These are phyloP conservation scores for Sarotherodon lohbergeri DNA, from an alignment of 2,113 vertebrate genomes.

Conservation along the genomic window DNA sequence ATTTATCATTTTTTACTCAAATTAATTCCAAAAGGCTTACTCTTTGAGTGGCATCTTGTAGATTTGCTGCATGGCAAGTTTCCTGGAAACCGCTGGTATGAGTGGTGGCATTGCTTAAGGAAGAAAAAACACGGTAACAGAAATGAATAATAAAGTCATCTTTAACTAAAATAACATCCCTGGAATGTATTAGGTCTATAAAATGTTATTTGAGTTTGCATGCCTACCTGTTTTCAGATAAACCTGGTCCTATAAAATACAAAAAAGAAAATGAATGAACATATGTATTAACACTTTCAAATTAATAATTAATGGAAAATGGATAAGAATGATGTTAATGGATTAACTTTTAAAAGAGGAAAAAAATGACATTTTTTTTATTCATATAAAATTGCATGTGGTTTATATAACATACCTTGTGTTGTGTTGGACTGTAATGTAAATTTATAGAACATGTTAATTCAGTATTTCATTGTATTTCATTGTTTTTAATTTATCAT, in stretches of 20 bases:
- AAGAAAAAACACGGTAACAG: not conserved
- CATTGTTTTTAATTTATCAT: not conserved
- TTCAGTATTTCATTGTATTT: not conserved
- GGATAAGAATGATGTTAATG: not conserved
- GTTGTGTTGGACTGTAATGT: conserved; percentile 4
- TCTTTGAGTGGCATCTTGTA: not conserved
- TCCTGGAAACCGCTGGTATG: not conserved
- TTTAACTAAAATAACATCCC: not conserved
- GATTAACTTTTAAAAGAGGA: not conserved
- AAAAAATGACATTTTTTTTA: not conserved
- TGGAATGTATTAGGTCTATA: not conserved
- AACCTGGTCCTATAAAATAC: not conserved
- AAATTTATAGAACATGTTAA: not conserved
- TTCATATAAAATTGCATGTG: not conserved
- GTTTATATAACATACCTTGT: not conserved
- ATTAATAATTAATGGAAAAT: not conserved
- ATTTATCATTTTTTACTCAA: not conserved
- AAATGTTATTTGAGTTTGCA: not conserved
- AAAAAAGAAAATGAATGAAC: not conserved
- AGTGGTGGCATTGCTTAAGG: not conserved
- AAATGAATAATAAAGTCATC: not conserved
- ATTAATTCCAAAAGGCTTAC: not conserved
- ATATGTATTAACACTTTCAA: not conserved
- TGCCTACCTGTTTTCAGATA: conserved; percentile 5
- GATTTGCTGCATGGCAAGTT: not conserved